phyloP scores from a whole-genome alignment of 2,113 vertebrate genomes.

The Psettodes erumei region DNA sequence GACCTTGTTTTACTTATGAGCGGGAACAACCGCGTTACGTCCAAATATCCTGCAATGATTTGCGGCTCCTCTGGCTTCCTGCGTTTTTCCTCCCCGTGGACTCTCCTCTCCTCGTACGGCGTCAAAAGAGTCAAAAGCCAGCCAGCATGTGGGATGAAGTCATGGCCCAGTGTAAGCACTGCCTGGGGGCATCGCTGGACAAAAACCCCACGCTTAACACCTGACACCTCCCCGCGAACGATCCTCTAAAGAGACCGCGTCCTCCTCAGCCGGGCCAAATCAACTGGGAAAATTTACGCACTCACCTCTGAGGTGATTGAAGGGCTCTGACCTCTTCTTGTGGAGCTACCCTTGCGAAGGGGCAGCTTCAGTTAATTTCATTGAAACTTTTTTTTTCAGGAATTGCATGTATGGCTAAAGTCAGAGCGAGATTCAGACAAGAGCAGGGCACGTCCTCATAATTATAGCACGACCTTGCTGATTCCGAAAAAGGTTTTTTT shows the following conservation, averaged over 20 bases:
- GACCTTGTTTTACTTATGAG: neutral
- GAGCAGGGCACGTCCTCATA: neutral
- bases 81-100: conserved; percentile 4
- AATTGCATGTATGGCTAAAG: neutral
- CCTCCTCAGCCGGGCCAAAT: conserved; percentile 56
- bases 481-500: conserved; percentile 4
- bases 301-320: conserved; percentile 12
- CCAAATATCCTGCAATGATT: conserved; percentile 14
- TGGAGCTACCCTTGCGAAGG: neutral
- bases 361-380: neutral
- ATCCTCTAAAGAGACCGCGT: conserved; percentile 53
- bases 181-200: conserved; percentile 20
- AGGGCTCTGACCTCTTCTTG: neutral
- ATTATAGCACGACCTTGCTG: neutral
- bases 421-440: neutral
- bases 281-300: conserved; percentile 63
- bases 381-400: no score
- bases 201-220: conserved; percentile 58
- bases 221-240: conserved; percentile 66
- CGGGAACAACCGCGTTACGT: neutral
- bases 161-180: conserved; percentile 12
- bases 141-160: conserved; percentile 31
- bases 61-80: neutral
- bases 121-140: conserved; percentile 33
- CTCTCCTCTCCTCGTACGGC: neutral